These are phyloP conservation scores for Slavum lentiscoides DNA, from an alignment of 2,888 invertebrate genomes.

Conservation along the genomic window DNA sequence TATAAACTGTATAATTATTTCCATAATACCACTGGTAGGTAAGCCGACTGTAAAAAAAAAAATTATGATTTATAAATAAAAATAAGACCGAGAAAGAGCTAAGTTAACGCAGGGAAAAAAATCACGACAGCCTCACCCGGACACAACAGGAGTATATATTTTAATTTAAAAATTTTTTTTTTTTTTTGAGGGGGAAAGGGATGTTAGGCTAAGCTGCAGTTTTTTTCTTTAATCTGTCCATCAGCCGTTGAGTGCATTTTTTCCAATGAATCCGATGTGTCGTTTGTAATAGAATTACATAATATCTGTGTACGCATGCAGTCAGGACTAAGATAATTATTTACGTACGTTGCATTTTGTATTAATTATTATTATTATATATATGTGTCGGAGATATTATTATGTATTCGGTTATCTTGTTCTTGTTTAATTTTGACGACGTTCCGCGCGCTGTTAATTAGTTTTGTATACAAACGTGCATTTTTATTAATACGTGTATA, in stretches of 20 bases:
- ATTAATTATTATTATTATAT: constrained; percentile 52
- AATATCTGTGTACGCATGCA: constrained; percentile 49
- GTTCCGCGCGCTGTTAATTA: constrained; percentile 49
- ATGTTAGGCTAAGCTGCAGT: constrained; percentile 49
- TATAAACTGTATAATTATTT: constrained; percentile 49
- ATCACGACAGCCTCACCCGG: constrained; percentile 52
- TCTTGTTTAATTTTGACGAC: constrained; percentile 53
- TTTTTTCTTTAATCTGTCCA: constrained; percentile 52
- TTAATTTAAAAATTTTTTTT: constrained; percentile 37
- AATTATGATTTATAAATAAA: constrained; percentile 21
- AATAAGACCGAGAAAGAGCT: constrained; percentile 50
- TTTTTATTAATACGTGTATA: constrained; percentile 53
- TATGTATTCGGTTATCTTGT: constrained; percentile 53
- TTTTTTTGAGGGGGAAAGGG: constrained; percentile 29
- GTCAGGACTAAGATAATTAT: constrained; percentile 52
- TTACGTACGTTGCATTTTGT: constrained; percentile 53
- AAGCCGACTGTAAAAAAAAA: constrained; percentile 51
- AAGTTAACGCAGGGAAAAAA: constrained; percentile 47
- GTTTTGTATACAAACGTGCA: constrained; percentile 54
- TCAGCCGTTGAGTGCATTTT: constrained; percentile 52
- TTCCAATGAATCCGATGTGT: constrained; percentile 41
- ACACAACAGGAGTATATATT: constrained; percentile 50
- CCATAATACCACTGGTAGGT: constrained; percentile 52
- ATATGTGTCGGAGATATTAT: constrained; percentile 49
- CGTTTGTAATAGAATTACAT: constrained; percentile 43